These are phyloP conservation scores for Musca domestica DNA, from an alignment of 1,140 invertebrate species.

Conservation along the genomic window DNA sequence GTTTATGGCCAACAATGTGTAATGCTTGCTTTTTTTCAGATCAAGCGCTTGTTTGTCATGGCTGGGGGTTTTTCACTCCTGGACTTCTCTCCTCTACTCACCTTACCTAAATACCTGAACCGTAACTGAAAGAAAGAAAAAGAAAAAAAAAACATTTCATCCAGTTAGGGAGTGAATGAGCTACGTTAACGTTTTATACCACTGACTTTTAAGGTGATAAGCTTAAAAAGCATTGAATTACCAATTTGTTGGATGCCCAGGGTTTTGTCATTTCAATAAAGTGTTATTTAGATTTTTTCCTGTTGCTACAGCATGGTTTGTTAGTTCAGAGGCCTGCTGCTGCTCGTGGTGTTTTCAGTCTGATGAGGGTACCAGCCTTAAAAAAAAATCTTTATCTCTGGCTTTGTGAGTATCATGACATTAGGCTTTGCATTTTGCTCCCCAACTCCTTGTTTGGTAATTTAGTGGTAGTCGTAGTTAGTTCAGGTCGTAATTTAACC, in stretches of 20 bases:
- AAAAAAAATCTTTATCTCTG: no score
- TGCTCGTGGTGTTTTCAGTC: background rate
- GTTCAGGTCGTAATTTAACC: no score
- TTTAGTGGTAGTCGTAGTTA: no score
- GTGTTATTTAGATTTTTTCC: conserved; percentile 1
- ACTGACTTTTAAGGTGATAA: conserved; percentile 2
- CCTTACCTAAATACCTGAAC: background rate
- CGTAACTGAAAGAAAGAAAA: background rate
- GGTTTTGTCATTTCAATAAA: background rate
- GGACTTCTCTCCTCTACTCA: background rate
- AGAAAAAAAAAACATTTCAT: background rate
- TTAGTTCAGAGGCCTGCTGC: background rate
- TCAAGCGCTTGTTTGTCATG: background rate
- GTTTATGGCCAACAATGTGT: no score
- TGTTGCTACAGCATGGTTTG: background rate
- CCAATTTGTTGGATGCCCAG: conserved; percentile 10
- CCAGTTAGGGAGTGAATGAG: background rate
- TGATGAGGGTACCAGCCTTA: background rate
- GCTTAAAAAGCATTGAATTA: conserved; percentile 22
- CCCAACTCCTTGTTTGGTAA: no score
- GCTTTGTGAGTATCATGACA: no score
- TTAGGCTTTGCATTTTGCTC: no score
- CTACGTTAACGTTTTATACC: no score
- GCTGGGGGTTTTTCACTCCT: background rate
- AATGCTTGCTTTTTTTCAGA: background rate